Evolutionary conservation across 1,140 invertebrate species (phyloP).

Genomic region (Rhizoglyphus robini): DNA sequence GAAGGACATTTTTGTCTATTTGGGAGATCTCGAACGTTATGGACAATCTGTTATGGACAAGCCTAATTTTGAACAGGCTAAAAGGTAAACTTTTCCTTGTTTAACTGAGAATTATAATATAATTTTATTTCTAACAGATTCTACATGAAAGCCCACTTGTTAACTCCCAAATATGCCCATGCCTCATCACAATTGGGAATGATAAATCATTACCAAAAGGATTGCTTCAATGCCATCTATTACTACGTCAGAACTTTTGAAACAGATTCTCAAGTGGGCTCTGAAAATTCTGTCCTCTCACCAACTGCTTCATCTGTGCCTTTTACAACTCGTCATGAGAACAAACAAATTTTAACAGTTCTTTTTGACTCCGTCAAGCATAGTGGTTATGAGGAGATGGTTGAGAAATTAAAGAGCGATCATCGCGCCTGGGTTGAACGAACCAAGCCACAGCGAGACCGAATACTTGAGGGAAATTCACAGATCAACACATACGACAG

Average conservation of each 20-base stretch:
- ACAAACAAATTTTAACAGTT: not conserved
- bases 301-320: not conserved
- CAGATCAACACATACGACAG: not conserved
- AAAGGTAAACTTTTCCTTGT: too few species aligned
- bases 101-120: not conserved
- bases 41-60: slow-evolving; percentile 48
- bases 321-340: not conserved
- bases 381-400: too few species aligned
- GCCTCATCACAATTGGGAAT: slow-evolving; percentile 88
- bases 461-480: not conserved
- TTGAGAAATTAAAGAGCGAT: too few species aligned
- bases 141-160: slow-evolving; percentile 81
- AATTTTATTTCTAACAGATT: slow-evolving; percentile 39
- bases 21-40: slow-evolving; percentile 81
- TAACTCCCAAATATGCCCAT: slow-evolving; percentile 84
- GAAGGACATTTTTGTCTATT: slow-evolving; percentile 43
- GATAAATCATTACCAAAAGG: slow-evolving; percentile 70
- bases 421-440: not conserved
- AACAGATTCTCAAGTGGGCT: too few species aligned
- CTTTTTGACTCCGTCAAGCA: too few species aligned
- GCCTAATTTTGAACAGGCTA: not conserved
- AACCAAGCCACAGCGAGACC: not conserved
- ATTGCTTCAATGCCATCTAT: slow-evolving; percentile 87
- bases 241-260: slow-evolving; percentile 53
- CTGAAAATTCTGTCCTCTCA: too few species aligned